Conservation (phyloP, 2,797 vertebrate species). For the Luscinia luscinia region DNA sequence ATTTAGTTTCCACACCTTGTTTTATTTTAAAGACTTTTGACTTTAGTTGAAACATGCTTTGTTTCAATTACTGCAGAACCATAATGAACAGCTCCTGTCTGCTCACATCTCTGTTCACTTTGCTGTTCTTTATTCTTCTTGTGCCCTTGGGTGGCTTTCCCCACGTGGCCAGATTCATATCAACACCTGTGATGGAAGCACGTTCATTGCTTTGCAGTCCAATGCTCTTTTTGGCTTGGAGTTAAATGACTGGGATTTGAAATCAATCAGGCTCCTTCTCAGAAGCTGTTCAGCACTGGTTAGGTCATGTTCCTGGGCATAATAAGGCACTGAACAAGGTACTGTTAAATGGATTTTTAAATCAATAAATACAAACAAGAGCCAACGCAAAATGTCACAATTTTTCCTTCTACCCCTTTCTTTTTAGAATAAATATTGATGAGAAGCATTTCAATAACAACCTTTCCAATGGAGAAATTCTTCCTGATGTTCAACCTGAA, state of each 20-base stretch:
- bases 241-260: slow-evolving; percentile 4
- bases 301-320: neutral
- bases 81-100: neutral
- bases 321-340: neutral
- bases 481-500: neutral
- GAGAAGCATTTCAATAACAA: neutral
- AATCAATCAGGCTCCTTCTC: slow-evolving; percentile 1
- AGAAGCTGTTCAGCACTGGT: neutral
- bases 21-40: neutral
- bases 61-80: neutral
- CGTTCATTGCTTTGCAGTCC: neutral
- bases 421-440: neutral
- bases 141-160: neutral
- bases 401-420: neutral
- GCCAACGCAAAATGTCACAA: neutral
- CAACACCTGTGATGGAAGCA: neutral
- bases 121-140: neutral
- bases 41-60: neutral
- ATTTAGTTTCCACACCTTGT: neutral
- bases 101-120: neutral
- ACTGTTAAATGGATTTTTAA: neutral
- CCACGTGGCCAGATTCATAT: neutral
- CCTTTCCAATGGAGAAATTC: neutral
- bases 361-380: neutral
- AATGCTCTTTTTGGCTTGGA: neutral